Evolutionary conservation across 2,888 invertebrate species (phyloP), one percentile per base, ranked within the genome.

Genomic region (Chymomyza fuscimana): DNA sequence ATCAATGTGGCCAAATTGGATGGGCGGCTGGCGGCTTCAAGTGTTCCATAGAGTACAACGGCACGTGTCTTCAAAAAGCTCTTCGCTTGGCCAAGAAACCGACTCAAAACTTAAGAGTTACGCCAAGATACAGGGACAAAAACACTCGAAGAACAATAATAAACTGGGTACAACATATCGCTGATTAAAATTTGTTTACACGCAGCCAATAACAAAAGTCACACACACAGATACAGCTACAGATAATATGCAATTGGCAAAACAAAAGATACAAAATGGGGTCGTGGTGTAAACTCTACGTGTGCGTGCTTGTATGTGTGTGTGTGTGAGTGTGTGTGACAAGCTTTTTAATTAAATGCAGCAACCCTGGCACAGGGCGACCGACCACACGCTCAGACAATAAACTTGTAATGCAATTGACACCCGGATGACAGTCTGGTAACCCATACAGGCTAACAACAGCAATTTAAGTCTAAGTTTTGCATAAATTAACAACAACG

Each of bases 381-480:
- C 7, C 32, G 32, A 51, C 15, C 16, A 62, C 16, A 16, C n/a
- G n/a, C 50, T 22, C n/a, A 15, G 22, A 16, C 50, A 19, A 63
- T 63, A 40, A 63, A 63, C 19, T 63, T 63, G 51, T 63, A 63
- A 63, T 63, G 63, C 63, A 63, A 63, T 63, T 63, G 52, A 63
- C 63, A 63, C 63, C 63, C 60, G 19, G 51, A 19, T 40, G 61
- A 62, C n/a, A 62, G 9, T 36, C 54, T n/a, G 40, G 40, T 12
- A 10, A 46, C 40, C 40, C 40, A n/a, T 40, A 3, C 40, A 5
- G 46, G 12, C 5, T 5, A n/a, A n/a, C 40, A 40, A 22, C 19
- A 63, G 25, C 46, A 51, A 63, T 63, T 63, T 63, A 51, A 5
- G 22, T 50, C 25, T 32, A 62, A 56, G 62, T 63, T 32, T 67